phyloP scores from a whole-genome alignment of 2,797 vertebrate species.

The Acanthurus leucopareius region DNA sequence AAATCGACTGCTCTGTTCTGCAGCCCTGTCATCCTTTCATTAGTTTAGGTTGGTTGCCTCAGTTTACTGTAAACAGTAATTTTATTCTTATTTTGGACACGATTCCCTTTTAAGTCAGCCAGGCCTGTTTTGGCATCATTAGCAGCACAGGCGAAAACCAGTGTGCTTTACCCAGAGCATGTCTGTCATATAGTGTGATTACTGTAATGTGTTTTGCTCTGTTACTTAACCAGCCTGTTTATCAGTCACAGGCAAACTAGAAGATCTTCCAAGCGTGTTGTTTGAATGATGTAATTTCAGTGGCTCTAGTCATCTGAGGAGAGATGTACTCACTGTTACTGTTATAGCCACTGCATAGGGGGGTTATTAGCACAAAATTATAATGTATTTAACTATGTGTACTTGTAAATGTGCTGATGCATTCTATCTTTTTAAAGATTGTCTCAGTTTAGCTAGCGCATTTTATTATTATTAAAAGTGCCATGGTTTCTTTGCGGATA shows the following conservation, averaged over 20 bases:
- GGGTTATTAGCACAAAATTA: not conserved
- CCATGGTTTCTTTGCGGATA: not conserved
- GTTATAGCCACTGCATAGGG: not conserved
- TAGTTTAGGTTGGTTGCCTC: slow-evolving; percentile 29
- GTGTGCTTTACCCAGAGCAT: slow-evolving; percentile 29
- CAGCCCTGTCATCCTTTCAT: slow-evolving; percentile 18
- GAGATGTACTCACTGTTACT: not conserved
- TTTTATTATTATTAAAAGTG: not conserved
- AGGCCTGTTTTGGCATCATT: slow-evolving; percentile 60
- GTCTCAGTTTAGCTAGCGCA: not conserved
- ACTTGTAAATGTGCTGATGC: not conserved
- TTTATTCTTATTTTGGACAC: slow-evolving; percentile 25
- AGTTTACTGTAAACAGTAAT: slow-evolving; percentile 60
- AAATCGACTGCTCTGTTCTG: slow-evolving; percentile 21
- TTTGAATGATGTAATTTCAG: slow-evolving; percentile 30
- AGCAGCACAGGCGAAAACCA: slow-evolving; percentile 1
- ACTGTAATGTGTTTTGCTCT: slow-evolving; percentile 38
- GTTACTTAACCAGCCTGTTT: slow-evolving; percentile 64
- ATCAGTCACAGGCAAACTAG: slow-evolving; percentile 17
- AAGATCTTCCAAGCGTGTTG: slow-evolving; percentile 31
- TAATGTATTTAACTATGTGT: not conserved
- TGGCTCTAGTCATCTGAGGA: slow-evolving; percentile 20
- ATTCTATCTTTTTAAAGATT: not conserved
- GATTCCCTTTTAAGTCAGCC: slow-evolving; percentile 42
- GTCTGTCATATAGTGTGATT: slow-evolving; percentile 32